These are phyloP conservation scores for Formica selysi DNA, from an alignment of 1,140 invertebrate genomes.

Conservation along the genomic window DNA sequence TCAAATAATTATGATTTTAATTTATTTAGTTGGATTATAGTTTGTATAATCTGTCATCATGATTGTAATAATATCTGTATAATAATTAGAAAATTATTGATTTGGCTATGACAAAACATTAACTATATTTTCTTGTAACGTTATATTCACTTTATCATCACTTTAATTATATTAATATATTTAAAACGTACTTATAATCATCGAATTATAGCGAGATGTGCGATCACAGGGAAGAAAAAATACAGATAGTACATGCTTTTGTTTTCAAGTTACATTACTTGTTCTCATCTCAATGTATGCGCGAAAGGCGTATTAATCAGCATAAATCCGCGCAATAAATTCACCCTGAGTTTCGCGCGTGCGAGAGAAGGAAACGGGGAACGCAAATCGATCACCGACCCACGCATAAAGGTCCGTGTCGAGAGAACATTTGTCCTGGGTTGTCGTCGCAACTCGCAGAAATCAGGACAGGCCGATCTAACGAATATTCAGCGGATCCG, in stretches of 20 bases:
- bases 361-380: not conserved
- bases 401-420: constrained; percentile 36
- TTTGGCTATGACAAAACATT: not conserved
- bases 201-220: not conserved
- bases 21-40: constrained; percentile 25
- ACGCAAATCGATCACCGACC: constrained; percentile 51
- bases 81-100: constrained; percentile 57
- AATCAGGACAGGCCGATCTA: constrained; percentile 65
- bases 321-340: constrained; percentile 56
- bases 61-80: not conserved
- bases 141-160: constrained; percentile 12
- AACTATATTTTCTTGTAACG: constrained; percentile 2
- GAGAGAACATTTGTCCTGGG: constrained; percentile 39
- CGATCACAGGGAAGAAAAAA: not conserved
- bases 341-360: constrained; percentile 10
- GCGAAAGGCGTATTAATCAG: constrained; percentile 39
- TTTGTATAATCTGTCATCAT: constrained; percentile 16
- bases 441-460: constrained; percentile 32
- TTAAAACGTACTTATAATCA: not conserved
- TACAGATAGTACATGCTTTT: not conserved
- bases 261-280: constrained; percentile 11
- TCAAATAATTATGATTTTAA: constrained; percentile 38
- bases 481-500: constrained; percentile 63
- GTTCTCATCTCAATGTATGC: constrained; percentile 8
- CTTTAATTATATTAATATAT: constrained; percentile 32